phyloP scores from a whole-genome alignment of 2,888 invertebrate species.

The Corythucha ciliata region DNA sequence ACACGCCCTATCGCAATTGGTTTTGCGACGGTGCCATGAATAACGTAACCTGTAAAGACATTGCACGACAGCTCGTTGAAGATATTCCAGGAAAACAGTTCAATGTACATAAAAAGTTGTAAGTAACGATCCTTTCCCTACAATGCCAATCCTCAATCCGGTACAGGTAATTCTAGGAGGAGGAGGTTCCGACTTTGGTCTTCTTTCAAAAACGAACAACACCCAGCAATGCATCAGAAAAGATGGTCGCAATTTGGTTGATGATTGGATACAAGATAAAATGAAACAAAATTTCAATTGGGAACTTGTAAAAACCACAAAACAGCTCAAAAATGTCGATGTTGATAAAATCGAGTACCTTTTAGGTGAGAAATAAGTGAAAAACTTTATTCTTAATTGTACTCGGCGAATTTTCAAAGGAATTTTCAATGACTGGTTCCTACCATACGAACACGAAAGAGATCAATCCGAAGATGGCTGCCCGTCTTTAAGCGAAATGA shows the following conservation, averaged over 20 bases:
- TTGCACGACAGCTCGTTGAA: conserved; percentile 71
- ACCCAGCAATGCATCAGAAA: conserved; percentile 57
- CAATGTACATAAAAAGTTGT: no score
- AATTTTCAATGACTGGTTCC: conserved; percentile 69
- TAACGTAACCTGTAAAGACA: conserved; percentile 61
- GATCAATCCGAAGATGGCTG: conserved; percentile 55
- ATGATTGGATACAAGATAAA: conserved; percentile 61
- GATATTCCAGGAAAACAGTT: conserved; percentile 65
- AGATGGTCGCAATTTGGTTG: conserved; percentile 67
- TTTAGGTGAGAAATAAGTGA: conserved; percentile 62
- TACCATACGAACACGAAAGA: conserved; percentile 63
- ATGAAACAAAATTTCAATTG: conserved; percentile 46
- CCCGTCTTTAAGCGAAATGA: conserved; percentile 75
- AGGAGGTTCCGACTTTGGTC: conserved; percentile 57
- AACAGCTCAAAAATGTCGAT: conserved; percentile 53
- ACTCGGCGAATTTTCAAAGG: no score
- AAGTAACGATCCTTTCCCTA: no score
- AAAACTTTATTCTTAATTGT: no score
- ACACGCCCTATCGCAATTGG: conserved; percentile 64
- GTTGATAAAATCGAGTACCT: conserved; percentile 59
- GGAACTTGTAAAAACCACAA: conserved; percentile 57
- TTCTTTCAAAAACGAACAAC: conserved; percentile 46
- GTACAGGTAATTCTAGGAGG: conserved; percentile 76
- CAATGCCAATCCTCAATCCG: no score
- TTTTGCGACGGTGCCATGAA: conserved; percentile 61